Base-by-base conservation (phyloP, 1,140 invertebrate genomes). In the Drosophila insularis region DNA sequence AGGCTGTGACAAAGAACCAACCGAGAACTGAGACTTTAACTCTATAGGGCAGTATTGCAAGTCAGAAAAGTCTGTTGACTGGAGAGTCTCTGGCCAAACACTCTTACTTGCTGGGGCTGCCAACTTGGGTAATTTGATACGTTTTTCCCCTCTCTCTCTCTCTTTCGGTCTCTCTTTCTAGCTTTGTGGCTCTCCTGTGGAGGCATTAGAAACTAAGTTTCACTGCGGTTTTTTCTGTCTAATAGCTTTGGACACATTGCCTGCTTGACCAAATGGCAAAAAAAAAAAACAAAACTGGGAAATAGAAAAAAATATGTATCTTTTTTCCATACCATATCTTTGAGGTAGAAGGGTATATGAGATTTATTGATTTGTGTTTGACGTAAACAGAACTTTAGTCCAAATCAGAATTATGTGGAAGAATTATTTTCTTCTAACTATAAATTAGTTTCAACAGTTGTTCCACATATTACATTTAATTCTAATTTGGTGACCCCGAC, bases 161-260 rank as follows among this genome's bases (percentile, higher is more conserved):
- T 10, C 43, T 2, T 10, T 2, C 19, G 4, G 2, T 17, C 43
- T 19, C 17, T 8, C 14, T 19, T 7, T 19, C 19, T 50, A 3
- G 1, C 40, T 43, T 5, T 46, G 2, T 21, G 6, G 2, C 43
- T 50, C 17, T 50, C 43, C 10, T 11, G 14, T 13, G 7, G 17
- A 50, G 43, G 67, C 78, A 85, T 85, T 85, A 85, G 81, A 85
- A 68, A 50, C 74, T 61, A 67, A 68, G 54, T 40, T 72, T 35
- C 64, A 82, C 66, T 86, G 79, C 68, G 74, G 79, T 68, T 86
- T 85, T 84, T 74, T 43, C 68, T 71, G 63, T 70, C 78, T 89
- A 89, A 89, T 89, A 84, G 84, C 80, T 78, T 89, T 56, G 84
- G 84, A 89, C 84, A 89, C 85, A 79, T 63, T 78, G 81, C 54